These are phyloP conservation scores for Malacosoma neustria DNA, from an alignment of 2,888 invertebrate genomes.

Conservation along the genomic window DNA sequence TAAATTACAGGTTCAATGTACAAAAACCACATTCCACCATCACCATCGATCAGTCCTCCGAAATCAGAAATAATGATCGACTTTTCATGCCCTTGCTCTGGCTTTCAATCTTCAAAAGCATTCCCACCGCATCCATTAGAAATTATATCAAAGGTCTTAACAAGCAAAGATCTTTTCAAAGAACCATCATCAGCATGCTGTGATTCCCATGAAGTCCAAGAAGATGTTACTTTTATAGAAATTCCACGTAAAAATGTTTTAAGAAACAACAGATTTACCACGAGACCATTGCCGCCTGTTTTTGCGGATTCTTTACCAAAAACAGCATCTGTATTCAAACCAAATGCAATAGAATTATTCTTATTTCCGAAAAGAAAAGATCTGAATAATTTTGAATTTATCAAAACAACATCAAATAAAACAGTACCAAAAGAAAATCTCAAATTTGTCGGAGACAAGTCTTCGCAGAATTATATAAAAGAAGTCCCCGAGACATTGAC, in stretches of 20 bases:
- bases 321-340: conserved; percentile 21
- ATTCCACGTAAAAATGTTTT: conserved; percentile 23
- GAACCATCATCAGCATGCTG: conserved; percentile 47
- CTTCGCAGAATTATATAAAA: conserved; percentile 29
- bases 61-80: conserved; percentile 23
- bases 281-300: conserved; percentile 25
- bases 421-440: conserved; percentile 27
- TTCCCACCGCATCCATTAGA: conserved; percentile 30
- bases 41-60: conserved; percentile 1
- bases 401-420: conserved; percentile 18
- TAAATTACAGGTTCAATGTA: conserved; percentile 12
- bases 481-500: conserved; percentile 22
- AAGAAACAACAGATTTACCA: conserved; percentile 8
- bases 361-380: conserved; percentile 49
- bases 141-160: conserved; percentile 42
- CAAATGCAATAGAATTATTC: conserved; percentile 47
- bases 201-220: conserved; percentile 46
- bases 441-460: conserved; percentile 43
- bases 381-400: conserved; percentile 12
- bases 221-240: conserved; percentile 43
- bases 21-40: conserved; percentile 6
- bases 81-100: conserved; percentile 43
- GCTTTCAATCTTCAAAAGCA: conserved; percentile 10
- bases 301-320: conserved; percentile 27
- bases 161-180: conserved; percentile 42